Evolutionary conservation across 2,888 invertebrate genomes (phyloP), one percentile per base, ranked within the genome.

Genomic region (Operophtera brumata): DNA sequence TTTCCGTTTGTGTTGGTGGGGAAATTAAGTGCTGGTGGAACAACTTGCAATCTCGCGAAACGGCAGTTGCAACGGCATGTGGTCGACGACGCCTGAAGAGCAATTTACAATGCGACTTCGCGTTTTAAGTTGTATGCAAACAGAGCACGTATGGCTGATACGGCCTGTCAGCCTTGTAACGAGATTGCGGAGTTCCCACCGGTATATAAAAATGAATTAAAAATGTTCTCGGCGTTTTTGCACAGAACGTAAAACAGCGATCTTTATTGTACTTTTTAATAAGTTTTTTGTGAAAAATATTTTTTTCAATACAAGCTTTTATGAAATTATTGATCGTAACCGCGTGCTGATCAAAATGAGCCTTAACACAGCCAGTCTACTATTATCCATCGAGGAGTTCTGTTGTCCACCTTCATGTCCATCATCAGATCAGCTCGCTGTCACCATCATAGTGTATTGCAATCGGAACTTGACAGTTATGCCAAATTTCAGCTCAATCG

Each of bases 1-100:
- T 90, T 91, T 90, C 90, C 90, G 90, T 88, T 90, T 88, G 84
- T 78, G 81, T 83, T 84, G 76, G 81, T 82, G 77, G 76, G 77
- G 75, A 82, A 86, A 89, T 87, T 87, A 87, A 87, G 84, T 86
- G 84, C 76, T 84, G 80, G 56, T 47, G 36, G 80, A 84, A 84
- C 81, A 81, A 78, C 75, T 81, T 73, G 82, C 81, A 78, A 82
- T 84, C 83, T 82, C 75, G 73, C 59, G 70, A 69, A 70, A 77
- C 77, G 71, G 72, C 77, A 72, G 49, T 41, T 9, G 40, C 49
- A 49, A 30, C 73, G 74, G 70, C 78, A 65, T 73, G 75, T 70
- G 76, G 74, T 71, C 55, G 45, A 49, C 69, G 69, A 49, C 69
- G 69, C 70, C 72, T 71, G 68, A 70, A 70, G 71, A 67, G 70